Percentiles rank a stretch among this genome's conserved stretches.
phyloP scores from a whole-genome alignment of 2,888 invertebrate species.

The Oeneis ivallda region DNA sequence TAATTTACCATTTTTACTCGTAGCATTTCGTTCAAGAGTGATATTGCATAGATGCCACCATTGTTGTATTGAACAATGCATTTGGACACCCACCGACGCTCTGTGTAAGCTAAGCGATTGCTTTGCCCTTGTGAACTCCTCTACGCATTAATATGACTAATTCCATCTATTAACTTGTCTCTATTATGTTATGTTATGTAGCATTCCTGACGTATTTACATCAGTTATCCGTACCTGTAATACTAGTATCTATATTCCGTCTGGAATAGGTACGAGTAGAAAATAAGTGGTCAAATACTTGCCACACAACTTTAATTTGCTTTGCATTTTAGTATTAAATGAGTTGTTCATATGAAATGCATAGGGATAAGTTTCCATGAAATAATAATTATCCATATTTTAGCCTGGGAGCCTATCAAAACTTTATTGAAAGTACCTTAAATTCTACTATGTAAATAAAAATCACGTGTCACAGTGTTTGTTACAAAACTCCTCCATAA shows the following conservation, averaged over 20 bases:
- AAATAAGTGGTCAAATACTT: background rate
- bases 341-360: too few species aligned
- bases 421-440: too few species aligned
- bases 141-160: slow-evolving; percentile 44
- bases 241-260: background rate
- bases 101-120: slow-evolving; percentile 53
- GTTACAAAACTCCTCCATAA: too few species aligned
- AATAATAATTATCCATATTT: too few species aligned
- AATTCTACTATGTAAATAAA: too few species aligned
- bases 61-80: slow-evolving; percentile 72
- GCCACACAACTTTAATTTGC: too few species aligned
- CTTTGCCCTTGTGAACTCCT: slow-evolving; percentile 54
- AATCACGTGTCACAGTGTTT: too few species aligned
- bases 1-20: slow-evolving; percentile 34
- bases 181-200: background rate
- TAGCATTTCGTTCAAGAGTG: slow-evolving; percentile 41
- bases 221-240: too few species aligned
- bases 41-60: slow-evolving; percentile 66
- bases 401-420: too few species aligned
- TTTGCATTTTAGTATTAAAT: too few species aligned
- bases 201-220: background rate
- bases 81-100: slow-evolving; percentile 63
- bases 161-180: slow-evolving; percentile 14
- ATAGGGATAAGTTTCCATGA: too few species aligned
- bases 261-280: background rate